phyloP scores from a whole-genome alignment of 2,888 invertebrate genomes.

The Trachelus tabidus region DNA sequence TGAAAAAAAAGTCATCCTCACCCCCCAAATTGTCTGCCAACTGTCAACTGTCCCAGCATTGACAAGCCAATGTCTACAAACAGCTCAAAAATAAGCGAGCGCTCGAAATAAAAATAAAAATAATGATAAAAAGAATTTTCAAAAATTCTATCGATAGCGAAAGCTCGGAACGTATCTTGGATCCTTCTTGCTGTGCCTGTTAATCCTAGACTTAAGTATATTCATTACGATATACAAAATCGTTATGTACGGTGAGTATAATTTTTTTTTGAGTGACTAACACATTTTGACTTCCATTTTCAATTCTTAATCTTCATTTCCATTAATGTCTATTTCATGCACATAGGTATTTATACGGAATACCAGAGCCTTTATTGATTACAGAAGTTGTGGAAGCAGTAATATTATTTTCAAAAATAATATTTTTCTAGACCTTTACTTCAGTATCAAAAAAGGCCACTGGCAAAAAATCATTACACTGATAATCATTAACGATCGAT shows the following conservation, averaged over 20 bases:
- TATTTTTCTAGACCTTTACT: slow-evolving; percentile 9
- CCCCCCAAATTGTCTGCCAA: slow-evolving; percentile 31
- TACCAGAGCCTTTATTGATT: too few relatives aligned
- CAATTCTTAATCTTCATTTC: neutral
- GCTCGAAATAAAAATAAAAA: slow-evolving; percentile 1
- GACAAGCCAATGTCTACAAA: slow-evolving; percentile 62
- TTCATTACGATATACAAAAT: slow-evolving; percentile 8
- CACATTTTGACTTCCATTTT: slow-evolving; percentile 16
- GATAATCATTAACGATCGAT: too few relatives aligned
- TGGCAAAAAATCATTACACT: too few relatives aligned
- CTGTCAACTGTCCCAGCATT: slow-evolving; percentile 38
- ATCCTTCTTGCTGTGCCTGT: slow-evolving; percentile 22
- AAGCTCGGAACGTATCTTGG: slow-evolving; percentile 6
- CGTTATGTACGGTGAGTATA: slow-evolving; percentile 28
- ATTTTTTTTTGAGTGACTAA: slow-evolving; percentile 13
- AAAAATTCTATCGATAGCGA: neutral
- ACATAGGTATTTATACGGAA: slow-evolving; percentile 2
- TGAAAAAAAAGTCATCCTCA: slow-evolving; percentile 23
- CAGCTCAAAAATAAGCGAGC: slow-evolving; percentile 41
- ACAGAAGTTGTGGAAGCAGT: too few relatives aligned
- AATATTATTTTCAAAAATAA: too few relatives aligned
- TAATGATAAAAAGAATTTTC: too few relatives aligned
- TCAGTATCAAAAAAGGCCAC: slow-evolving; percentile 3
- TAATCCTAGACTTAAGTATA: slow-evolving; percentile 22
- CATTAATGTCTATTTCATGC: neutral